Evolutionary conservation across 1,140 invertebrate genomes (phyloP), one percentile per base, ranked within the genome.

Genomic region (Rhopalosiphum padi): DNA sequence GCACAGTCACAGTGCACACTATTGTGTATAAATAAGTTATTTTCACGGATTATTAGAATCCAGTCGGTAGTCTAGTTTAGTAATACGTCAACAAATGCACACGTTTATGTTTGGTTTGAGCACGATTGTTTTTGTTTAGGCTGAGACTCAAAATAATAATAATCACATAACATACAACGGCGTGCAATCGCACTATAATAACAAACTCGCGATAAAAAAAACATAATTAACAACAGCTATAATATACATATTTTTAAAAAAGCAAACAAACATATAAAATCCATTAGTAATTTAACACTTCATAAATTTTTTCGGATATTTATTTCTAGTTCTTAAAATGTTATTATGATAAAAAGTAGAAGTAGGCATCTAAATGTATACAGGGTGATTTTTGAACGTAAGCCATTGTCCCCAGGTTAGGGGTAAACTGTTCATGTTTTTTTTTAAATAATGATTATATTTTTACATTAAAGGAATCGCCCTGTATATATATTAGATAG

Each of bases 11-110:
- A 53, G 41, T 41, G 41, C 41, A 41, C 41, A 41, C 41, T 89
- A 55, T 89, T 41, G 25, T 86, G 15, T 86, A 93, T 53, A 93
- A 86, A 93, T 93, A 86, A 51, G 41, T 93, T 37, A 83, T 91
- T 90, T 90, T 90, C 37, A 90, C 23, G 60, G 25, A 90, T 90
- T 43, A 90, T 68, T 51, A n/a, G 11, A 90, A 37, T 68, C 53
- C 89, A 43, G 55, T 2, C 89, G n/a, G 55, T 2, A 90, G 11
- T 90, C 46, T 51, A 35, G 46, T 90, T 37, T 86, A n/a, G 21
- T 86, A 48, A 11, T 35, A 37, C n/a, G 53, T 43, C 53, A 90
- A 90, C 37, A 53, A 55, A 89, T 51, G n/a, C 46, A 22, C 86
- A 23, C 87, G 23, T 89, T 89, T 55, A n/a, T 55, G 51, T 37